Evolutionary conservation across 2,797 vertebrate genomes (phyloP).

Genomic region (Gila robusta): DNA sequence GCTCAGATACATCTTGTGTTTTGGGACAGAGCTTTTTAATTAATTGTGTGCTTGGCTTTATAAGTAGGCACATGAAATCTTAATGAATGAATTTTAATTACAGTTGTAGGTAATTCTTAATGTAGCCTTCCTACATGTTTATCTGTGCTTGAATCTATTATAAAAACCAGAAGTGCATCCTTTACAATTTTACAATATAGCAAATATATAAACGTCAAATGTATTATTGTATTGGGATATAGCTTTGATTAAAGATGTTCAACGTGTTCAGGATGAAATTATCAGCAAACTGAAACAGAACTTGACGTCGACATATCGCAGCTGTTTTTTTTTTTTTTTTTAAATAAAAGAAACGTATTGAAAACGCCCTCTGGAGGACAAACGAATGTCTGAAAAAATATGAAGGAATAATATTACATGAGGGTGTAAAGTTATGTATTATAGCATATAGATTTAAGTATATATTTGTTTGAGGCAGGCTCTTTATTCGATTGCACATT

Average conservation of each 20-base stretch:
- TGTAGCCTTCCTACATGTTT: neutral
- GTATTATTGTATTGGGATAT: neutral
- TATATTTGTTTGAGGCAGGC: neutral
- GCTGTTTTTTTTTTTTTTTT: neutral
- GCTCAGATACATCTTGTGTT: constrained; percentile 80
- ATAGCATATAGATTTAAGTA: neutral
- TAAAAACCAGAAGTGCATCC: neutral
- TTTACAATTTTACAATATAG: no score
- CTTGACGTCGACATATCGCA: neutral
- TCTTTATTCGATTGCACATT: neutral
- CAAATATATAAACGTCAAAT: neutral
- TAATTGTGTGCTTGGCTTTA: constrained; percentile 79
- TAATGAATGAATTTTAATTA: neutral
- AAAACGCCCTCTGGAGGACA: constrained; percentile 60
- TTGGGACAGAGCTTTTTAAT: constrained; percentile 81
- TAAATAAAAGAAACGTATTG: neutral
- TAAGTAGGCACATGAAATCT: constrained; percentile 63
- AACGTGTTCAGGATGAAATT: neutral
- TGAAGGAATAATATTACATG: neutral
- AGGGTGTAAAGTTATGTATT: neutral
- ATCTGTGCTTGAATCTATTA: neutral
- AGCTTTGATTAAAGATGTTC: neutral
- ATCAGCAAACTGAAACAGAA: neutral
- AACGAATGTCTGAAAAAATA: neutral
- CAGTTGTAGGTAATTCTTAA: neutral